Base-by-base conservation (phyloP, 2,888 invertebrate genomes). In the Epirrita christyi region DNA sequence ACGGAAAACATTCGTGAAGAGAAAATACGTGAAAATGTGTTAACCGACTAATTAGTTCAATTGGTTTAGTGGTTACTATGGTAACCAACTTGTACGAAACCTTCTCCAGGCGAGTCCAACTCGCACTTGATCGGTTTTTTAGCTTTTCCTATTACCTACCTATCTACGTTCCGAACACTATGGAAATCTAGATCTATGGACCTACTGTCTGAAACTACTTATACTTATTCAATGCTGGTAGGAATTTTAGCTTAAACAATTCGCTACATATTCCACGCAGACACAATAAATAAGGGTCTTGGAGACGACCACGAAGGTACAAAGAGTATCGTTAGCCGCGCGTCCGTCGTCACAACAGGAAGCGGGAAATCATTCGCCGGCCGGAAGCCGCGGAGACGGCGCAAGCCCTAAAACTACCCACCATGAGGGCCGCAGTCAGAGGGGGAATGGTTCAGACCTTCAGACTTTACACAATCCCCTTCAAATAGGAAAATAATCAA, bases 341-440 rank as follows among this genome's bases (percentile, higher is more conserved):
- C 74, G 74, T 73, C 77, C 72, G 68, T 63, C 68, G 67, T 64
- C 70, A 67, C 67, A 73, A 75, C 82, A 80, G 89, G 89, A 89
- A 85, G 76, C 61, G 80, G 81, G 82, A 82, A 86, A 89, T 88
- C 88, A 86, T 89, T 85, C 85, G 70, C 65, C 74, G 75, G 70
- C 83, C 85, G 86, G 86, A 85, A 76, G 72, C 70, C 72, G 75
- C 74, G 80, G 78, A 80, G 87, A 84, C 85, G 83, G 75, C 78
- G 77, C 68, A 73, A 70, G 73, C 79, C 74, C 70, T 54, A 59
- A 76, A 78, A 82, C 82, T 78, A 78, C 81, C 81, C 74, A 70
- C 73, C 77, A 78, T 75, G 68, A 72, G 46, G 58, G 44, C 9
- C 47, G 43, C 13, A 55, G 43, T 55, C 40, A 51, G 45, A 41